Evolutionary conservation across 2,888 invertebrate genomes (phyloP), one percentile per base, ranked within the genome.

Genomic region (Drosophila lacicola): DNA sequence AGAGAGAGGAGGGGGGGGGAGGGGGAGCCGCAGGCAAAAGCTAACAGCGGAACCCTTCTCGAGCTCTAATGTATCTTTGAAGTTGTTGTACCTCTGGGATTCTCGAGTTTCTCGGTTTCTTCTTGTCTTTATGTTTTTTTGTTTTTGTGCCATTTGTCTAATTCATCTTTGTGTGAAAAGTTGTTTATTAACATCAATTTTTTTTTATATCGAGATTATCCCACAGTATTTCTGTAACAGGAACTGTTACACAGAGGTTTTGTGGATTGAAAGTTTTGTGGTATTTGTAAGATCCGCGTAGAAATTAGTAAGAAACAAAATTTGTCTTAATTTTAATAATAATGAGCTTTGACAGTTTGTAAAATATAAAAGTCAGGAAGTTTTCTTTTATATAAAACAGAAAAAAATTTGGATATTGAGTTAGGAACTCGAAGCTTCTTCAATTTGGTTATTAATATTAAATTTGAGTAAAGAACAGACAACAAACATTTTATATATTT

Each of bases 141-240:
- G 34, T 54, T 13, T 41, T 46, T 53, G 55, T 66, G 65, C 81
- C 67, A 62, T 45, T 63, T 79, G 51, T 54, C 10, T 37, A 33
- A 25, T 46, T 80, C 61, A 44, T 41, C n/a, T 55, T 53, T 72
- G 57, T 78, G 81, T 80, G 70, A 77, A 82, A 77, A 71, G 57
- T 61, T 41, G 57, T 58, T 65, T 64, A 41, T 67, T 70, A 45
- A 14, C 49, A 70, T 33, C 9, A 29, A 29, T 29, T 25, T 37
- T 42, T 39, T 21, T 29, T 53, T 46, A 19, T 54, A 46, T 54
- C 10, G 14, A 13, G 58, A 56, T 51, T 41, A 47, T 49, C 21
- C 39, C 53, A 58, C 14, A 44, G 36, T 19, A 21, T 19, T 25
- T 36, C 41, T 45, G 10, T 44, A 14, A 29, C n/a, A 61, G 45